Evolutionary conservation across 2,888 invertebrate genomes (phyloP), one percentile per base, ranked within the genome.

Genomic region (Baronia brevicornis): DNA sequence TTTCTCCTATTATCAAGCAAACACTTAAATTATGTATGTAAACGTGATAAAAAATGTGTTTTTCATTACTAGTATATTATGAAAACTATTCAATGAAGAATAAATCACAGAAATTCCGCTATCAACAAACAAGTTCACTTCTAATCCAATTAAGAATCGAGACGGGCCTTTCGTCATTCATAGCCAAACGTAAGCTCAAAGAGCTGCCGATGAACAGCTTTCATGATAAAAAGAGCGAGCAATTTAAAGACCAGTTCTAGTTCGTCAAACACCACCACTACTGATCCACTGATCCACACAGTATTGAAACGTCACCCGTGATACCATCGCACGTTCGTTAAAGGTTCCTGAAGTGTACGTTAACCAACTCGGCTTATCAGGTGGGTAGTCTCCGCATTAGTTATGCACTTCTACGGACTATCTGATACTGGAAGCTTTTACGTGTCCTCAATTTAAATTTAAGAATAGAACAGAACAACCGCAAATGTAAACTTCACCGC

Each of bases 231-330:
- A 14, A 28, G 29, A 21, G 11, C 23, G 25, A 30, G 15, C 29
- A 21, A 30, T 31, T 36, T 31, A 36, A 14, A 27, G 30, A 22
- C 18, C 17, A 25, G 35, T n/a, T n/a, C n/a, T n/a, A n/a, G n/a
- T n/a, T n/a, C n/a, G n/a, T 26, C 30, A 22, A 30, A 22, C 26
- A 27, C 9, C 36, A 27, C 42, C 41, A 40, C 44, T 48, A 38
- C 43, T 51, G 59, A 60, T 41, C 53, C 64, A 73, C 61, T 68
- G 77, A 69, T 73, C 63, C 67, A 63, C 57, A 68, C 65, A 61
- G 78, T 82, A 84, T 84, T 84, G 84, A 84, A 84, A 78, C 72
- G 82, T 82, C 84, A 75, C 53, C 39, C 42, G 43, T 42, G 84
- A 82, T 82, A 75, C 46, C 53, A 82, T 79, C 79, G 58, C 47